A percentile compares a stretch with the other conserved stretches of the same genome.
Conservation (phyloP, 2,888 invertebrate genomes). For the Dasypolia templi region DNA sequence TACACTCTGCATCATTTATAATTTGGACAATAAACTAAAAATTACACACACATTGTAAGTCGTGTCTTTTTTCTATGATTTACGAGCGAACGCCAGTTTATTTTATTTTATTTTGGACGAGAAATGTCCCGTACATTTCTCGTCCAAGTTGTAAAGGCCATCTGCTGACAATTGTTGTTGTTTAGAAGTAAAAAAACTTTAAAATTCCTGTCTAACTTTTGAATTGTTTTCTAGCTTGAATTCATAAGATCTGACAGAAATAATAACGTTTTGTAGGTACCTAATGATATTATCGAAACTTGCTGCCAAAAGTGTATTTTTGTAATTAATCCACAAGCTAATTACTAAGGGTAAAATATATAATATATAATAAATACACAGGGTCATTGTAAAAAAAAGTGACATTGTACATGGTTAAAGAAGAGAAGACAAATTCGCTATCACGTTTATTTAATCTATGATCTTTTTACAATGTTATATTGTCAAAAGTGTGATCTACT, state of each 20-base stretch:
- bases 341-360: too few species aligned
- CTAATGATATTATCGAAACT: neutral
- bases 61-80: constrained; percentile 49
- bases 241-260: neutral
- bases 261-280: neutral
- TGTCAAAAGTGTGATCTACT: too few species aligned
- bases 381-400: too few species aligned
- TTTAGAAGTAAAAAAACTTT: constrained; percentile 22
- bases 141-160: constrained; percentile 37
- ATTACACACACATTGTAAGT: constrained; percentile 34
- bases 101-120: too few species aligned
- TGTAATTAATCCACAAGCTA: neutral
- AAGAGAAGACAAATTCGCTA: neutral
- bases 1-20: constrained; percentile 21
- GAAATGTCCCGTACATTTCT: constrained; percentile 22
- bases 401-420: neutral
- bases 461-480: neutral
- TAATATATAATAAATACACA: too few species aligned
- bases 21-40: constrained; percentile 49
- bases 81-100: constrained; percentile 35
- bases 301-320: neutral
- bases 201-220: constrained; percentile 21
- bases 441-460: neutral
- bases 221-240: constrained; percentile 5
- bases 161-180: constrained; percentile 37